Evolutionary conservation across 2,113 vertebrate genomes (phyloP).

Genomic region (Tupaia tana): DNA sequence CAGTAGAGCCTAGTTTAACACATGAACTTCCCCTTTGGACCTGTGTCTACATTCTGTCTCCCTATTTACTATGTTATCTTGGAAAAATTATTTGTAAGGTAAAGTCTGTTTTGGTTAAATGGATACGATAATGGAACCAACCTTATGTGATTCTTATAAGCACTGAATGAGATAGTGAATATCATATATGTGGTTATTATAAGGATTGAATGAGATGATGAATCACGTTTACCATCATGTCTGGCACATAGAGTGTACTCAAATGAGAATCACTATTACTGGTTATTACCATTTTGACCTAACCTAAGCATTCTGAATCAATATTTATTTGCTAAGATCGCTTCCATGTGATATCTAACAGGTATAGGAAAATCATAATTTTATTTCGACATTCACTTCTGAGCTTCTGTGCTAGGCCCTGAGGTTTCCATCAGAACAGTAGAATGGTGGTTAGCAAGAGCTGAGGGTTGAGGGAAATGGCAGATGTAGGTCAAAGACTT

Average conservation of each 20-base stretch:
- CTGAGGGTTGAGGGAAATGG: not conserved
- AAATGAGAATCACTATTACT: not conserved
- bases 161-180: not conserved
- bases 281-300: not conserved
- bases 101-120: constrained; percentile 13
- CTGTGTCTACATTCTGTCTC: not conserved
- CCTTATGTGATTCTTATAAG: not conserved
- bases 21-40: not conserved
- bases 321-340: not conserved
- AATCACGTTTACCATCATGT: not conserved
- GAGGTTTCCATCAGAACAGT: constrained; percentile 7
- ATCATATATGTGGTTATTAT: not conserved
- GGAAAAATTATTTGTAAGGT: not conserved
- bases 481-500: not conserved
- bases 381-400: constrained; percentile 15
- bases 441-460: not conserved
- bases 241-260: not conserved
- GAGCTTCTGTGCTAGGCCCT: not conserved
- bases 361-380: constrained; percentile 7
- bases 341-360: not conserved
- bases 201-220: not conserved
- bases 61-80: not conserved
- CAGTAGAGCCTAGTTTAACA: not conserved
- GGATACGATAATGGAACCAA: not conserved
- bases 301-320: not conserved